These are phyloP conservation scores for Ips typographus DNA, from an alignment of 1,140 invertebrate species.

Conservation along the genomic window DNA sequence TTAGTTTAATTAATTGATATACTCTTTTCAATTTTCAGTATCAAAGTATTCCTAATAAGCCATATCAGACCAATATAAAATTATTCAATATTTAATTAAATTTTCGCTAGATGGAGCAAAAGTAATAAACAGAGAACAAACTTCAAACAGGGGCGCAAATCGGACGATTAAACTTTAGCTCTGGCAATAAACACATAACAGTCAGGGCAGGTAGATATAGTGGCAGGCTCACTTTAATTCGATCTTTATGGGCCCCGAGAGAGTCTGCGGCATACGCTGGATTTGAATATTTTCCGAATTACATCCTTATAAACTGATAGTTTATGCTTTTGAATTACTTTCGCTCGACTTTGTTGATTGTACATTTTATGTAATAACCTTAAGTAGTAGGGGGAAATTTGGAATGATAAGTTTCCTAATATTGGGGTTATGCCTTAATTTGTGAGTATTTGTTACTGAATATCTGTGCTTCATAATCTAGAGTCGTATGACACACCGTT, in stretches of 20 bases:
- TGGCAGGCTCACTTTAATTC: slow-evolving; percentile 36
- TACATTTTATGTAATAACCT: slow-evolving; percentile 28
- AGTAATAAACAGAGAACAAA: slow-evolving; percentile 9
- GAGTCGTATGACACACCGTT: too few species aligned
- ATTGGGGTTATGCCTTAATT: too few species aligned
- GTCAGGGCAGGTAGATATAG: slow-evolving; percentile 24
- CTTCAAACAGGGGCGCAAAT: slow-evolving; percentile 14
- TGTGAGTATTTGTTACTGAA: too few species aligned
- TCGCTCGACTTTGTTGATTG: slow-evolving; percentile 29
- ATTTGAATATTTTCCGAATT: slow-evolving; percentile 39
- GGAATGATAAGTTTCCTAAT: not conserved
- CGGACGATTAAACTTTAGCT: slow-evolving; percentile 25
- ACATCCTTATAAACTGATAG: slow-evolving; percentile 38
- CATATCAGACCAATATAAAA: too few species aligned
- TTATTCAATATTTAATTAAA: slow-evolving; percentile 5
- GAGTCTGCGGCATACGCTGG: slow-evolving; percentile 31
- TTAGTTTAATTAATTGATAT: not conserved
- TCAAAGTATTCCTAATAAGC: too few species aligned
- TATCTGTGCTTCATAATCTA: too few species aligned
- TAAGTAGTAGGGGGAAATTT: slow-evolving; percentile 3
- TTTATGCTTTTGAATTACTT: slow-evolving; percentile 33
- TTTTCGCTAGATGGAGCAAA: slow-evolving; percentile 11
- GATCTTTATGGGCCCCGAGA: slow-evolving; percentile 34
- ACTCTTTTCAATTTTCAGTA: too few species aligned
- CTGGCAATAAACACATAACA: slow-evolving; percentile 32